Percentiles rank a stretch among this genome's conserved stretches.
phyloP scores from a whole-genome alignment of 2,888 invertebrate genomes.

The Xanthia icteritia region DNA sequence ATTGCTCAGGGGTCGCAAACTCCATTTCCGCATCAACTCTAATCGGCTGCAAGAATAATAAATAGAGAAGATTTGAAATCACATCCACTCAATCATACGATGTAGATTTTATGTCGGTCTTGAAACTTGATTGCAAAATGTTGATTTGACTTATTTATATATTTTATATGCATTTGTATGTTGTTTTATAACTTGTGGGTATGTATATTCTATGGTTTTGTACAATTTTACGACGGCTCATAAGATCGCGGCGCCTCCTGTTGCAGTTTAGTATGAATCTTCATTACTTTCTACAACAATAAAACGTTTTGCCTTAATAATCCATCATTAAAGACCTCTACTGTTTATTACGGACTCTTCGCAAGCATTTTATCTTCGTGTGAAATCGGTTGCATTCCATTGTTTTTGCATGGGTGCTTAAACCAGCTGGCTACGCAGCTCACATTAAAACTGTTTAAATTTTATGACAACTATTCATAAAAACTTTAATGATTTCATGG shows the following conservation, averaged over 20 bases:
- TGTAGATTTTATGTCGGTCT: slow-evolving; percentile 30
- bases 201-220: not conserved
- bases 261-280: slow-evolving; percentile 29
- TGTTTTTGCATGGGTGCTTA: slow-evolving; percentile 68
- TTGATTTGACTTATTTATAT: slow-evolving; percentile 12
- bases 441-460: slow-evolving; percentile 21
- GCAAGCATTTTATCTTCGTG: slow-evolving; percentile 74
- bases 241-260: slow-evolving; percentile 27
- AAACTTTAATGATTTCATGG: slow-evolving; percentile 15
- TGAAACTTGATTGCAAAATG: slow-evolving; percentile 10
- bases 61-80: slow-evolving; percentile 28
- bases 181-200: not conserved
- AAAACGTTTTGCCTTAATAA: slow-evolving; percentile 56
- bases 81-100: slow-evolving; percentile 22
- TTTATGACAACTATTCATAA: slow-evolving; percentile 14
- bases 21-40: slow-evolving; percentile 35
- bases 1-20: slow-evolving; percentile 20
- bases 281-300: slow-evolving; percentile 43
- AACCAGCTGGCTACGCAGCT: slow-evolving; percentile 48
- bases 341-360: slow-evolving; percentile 66
- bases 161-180: not conserved
- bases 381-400: slow-evolving; percentile 71
- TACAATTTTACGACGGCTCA: slow-evolving; percentile 36
- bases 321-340: slow-evolving; percentile 53
- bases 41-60: slow-evolving; percentile 23